phyloP scores from a whole-genome alignment of 2,797 vertebrate species.

The Scyliorhinus canicula region DNA sequence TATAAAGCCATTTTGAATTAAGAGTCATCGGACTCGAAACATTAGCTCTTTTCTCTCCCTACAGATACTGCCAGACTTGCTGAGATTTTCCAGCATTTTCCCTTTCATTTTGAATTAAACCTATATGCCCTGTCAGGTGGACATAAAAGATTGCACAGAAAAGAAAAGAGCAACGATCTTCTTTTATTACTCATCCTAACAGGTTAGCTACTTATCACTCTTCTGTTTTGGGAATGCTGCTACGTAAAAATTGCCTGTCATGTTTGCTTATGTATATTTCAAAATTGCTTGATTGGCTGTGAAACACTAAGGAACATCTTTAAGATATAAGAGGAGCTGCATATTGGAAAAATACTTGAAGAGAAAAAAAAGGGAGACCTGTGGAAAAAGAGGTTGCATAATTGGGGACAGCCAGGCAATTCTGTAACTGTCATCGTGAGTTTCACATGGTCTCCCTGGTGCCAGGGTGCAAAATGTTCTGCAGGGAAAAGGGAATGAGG shows the following conservation, averaged over 20 bases:
- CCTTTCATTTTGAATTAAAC: constrained; percentile 29
- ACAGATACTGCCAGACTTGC: no score
- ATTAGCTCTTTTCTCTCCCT: no score
- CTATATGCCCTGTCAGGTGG: background rate
- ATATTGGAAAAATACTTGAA: background rate
- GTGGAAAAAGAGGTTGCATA: background rate
- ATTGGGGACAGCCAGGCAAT: background rate
- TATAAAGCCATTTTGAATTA: background rate
- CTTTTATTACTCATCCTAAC: background rate
- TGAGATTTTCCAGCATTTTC: no score
- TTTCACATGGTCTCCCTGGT: background rate
- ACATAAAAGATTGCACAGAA: background rate
- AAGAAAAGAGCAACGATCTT: background rate
- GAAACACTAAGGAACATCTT: background rate
- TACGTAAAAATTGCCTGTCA: background rate
- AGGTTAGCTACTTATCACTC: background rate
- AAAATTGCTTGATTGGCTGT: background rate
- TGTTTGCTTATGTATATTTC: background rate
- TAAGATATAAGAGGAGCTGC: background rate
- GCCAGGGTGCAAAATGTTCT: background rate
- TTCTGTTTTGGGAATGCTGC: background rate
- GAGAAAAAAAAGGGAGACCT: background rate
- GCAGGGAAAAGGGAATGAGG: background rate
- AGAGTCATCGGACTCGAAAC: no score
- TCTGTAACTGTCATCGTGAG: background rate